Percentiles rank a stretch among this genome's conserved stretches.
Conservation (phyloP, 2,113 vertebrate genomes). For the Gadus chalcogrammus region DNA sequence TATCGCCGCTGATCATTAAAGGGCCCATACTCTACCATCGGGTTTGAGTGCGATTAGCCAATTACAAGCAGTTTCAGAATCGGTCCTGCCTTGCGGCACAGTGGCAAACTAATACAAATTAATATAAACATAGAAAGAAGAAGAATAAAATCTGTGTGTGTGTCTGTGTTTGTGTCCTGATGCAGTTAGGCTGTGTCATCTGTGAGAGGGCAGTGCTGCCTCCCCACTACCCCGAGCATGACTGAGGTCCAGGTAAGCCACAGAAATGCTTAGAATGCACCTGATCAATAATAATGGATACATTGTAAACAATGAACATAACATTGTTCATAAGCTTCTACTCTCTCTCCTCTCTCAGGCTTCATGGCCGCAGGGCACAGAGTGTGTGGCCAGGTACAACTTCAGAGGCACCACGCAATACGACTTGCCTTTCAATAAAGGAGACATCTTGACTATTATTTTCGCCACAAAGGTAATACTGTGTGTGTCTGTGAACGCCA, state of each 20-base stretch:
- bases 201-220: conserved; percentile 55
- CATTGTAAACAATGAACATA: neutral
- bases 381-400: conserved; percentile 96
- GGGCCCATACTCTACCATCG: too few relatives aligned
- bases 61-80: too few relatives aligned
- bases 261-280: neutral
- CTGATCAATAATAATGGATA: neutral
- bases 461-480: conserved; percentile 87
- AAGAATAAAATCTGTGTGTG: neutral
- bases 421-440: conserved; percentile 94
- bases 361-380: conserved; percentile 88
- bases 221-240: conserved; percentile 57
- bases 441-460: conserved; percentile 91
- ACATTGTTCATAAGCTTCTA: neutral
- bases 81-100: too few relatives aligned
- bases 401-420: conserved; percentile 90
- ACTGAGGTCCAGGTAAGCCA: conserved; percentile 68
- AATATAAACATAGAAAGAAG: too few relatives aligned
- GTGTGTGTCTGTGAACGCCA: too few relatives aligned
- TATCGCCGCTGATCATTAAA: too few relatives aligned
- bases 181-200: conserved; percentile 42
- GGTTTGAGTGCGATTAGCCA: too few relatives aligned
- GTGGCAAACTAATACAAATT: too few relatives aligned
- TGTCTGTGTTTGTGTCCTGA: conserved; percentile 31
- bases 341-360: conserved; percentile 38